Percentiles rank a stretch among this genome's conserved stretches.
phyloP scores from a whole-genome alignment of 2,113 vertebrate genomes.

The Procavia capensis region DNA sequence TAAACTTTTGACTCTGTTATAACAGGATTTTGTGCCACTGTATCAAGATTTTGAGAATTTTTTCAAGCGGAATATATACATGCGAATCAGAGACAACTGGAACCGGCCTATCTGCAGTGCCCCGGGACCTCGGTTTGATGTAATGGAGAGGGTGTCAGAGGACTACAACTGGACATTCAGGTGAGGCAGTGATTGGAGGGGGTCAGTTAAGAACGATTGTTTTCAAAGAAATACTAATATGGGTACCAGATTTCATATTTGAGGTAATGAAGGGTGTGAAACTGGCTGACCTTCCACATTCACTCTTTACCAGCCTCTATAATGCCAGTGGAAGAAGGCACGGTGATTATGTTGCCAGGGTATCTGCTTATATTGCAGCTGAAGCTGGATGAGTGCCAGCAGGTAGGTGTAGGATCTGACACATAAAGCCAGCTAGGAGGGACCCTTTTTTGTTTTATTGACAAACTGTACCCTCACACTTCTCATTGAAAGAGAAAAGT shows the following conservation, averaged over 20 bases:
- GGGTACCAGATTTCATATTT: neutral
- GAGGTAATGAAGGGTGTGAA: neutral
- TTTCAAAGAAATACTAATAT: neutral
- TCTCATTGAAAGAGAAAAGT: neutral
- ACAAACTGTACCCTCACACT: neutral
- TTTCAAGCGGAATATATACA: conserved; percentile 95
- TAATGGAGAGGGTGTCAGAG: conserved; percentile 95
- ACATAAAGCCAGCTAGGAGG: neutral
- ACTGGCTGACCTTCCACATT: neutral
- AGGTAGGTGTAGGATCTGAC: neutral
- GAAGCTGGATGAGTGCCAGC: neutral
- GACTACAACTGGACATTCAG: conserved; percentile 98
- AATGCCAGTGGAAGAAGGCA: neutral
- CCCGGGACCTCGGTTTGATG: conserved; percentile 92
- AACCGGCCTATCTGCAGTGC: conserved; percentile 95
- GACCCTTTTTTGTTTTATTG: neutral
- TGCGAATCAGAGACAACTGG: conserved; percentile 97
- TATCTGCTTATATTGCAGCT: neutral
- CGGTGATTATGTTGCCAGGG: neutral
- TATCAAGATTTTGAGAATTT: conserved; percentile 99
- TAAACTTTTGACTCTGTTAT: conserved; percentile 80
- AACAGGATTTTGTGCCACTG: conserved; percentile 95
- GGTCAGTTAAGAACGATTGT: neutral
- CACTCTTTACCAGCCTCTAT: neutral
- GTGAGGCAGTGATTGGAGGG: conserved; percentile 83